These are phyloP conservation scores for Turdus rufiventris DNA, from an alignment of 2,113 vertebrate genomes.

Conservation along the genomic window DNA sequence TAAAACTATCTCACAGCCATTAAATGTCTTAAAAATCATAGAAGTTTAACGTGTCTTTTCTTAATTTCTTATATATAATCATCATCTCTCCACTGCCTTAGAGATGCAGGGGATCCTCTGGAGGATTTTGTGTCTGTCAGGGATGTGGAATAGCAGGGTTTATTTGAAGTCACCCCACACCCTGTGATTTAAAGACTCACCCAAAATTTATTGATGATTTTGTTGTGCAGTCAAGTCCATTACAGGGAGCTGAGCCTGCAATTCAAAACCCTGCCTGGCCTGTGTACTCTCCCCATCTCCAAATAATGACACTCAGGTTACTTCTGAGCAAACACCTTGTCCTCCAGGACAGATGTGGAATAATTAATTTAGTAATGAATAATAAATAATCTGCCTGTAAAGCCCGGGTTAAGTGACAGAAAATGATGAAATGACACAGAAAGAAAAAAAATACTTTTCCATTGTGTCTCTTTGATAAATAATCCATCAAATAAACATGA, in stretches of 20 bases:
- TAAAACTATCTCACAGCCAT: background rate
- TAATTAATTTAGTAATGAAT: background rate
- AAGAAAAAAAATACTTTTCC: background rate
- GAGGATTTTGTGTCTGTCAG: background rate
- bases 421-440: background rate
- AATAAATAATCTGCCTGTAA: background rate
- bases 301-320: background rate
- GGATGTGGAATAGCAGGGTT: background rate
- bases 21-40: background rate
- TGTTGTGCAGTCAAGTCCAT: background rate
- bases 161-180: background rate
- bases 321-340: background rate
- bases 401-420: background rate
- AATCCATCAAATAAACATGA: background rate
- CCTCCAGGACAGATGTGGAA: background rate
- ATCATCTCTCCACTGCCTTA: background rate
- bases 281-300: background rate
- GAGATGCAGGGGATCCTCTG: background rate
- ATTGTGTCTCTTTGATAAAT: background rate
- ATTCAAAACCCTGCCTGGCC: background rate
- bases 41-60: background rate
- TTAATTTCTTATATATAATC: background rate
- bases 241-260: background rate
- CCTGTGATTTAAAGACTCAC: background rate
- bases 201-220: background rate